Percentiles rank a stretch among this genome's conserved stretches.
Evolutionary conservation across 2,888 invertebrate genomes (phyloP).

Genomic region (Nephrotoma guestfalica): DNA sequence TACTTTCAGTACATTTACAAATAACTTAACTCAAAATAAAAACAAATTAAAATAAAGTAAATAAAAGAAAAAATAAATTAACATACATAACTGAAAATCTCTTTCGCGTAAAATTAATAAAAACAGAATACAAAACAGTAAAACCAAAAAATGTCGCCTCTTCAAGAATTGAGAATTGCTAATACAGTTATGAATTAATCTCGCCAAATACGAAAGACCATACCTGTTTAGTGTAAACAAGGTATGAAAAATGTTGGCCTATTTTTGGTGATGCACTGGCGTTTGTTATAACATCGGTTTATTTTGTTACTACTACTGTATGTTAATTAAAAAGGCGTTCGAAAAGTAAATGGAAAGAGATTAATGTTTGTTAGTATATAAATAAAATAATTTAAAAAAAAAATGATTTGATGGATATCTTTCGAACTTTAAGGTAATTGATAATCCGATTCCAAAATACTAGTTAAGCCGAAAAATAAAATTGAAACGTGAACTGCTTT

Average conservation of each 20-base stretch:
- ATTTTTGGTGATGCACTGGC: neutral
- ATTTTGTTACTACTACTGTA: neutral
- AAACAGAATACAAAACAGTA: neutral
- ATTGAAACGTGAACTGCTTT: neutral
- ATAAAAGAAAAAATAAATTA: conserved; percentile 6
- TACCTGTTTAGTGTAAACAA: neutral
- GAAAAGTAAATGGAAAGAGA: neutral
- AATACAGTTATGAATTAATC: neutral
- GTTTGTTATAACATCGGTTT: neutral
- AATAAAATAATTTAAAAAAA: neutral
- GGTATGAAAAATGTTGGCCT: neutral
- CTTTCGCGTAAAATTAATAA: neutral
- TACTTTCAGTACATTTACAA: neutral
- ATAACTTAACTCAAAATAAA: neutral
- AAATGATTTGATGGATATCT: neutral
- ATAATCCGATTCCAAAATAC: neutral
- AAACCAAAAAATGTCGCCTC: neutral
- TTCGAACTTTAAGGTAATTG: neutral
- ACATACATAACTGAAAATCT: neutral
- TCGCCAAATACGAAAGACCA: neutral
- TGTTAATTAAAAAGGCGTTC: neutral
- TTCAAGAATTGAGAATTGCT: neutral
- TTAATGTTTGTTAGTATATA: neutral
- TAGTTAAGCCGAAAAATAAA: neutral
- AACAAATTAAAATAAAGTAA: neutral